Evolutionary conservation across 2,797 vertebrate genomes (phyloP).

Genomic region (Characodon lateralis): DNA sequence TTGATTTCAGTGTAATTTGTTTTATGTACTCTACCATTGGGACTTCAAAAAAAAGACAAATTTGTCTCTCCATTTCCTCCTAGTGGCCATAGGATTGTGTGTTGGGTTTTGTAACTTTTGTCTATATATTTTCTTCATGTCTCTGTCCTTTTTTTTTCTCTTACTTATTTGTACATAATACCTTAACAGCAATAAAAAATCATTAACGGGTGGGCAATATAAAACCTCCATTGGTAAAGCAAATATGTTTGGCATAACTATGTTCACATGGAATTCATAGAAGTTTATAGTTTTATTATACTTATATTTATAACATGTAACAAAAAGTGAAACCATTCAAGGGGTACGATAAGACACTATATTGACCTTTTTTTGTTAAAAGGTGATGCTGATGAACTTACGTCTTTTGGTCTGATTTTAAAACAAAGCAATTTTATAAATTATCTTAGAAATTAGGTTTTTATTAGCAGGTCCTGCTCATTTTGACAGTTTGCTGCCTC

Average conservation of each 20-base stretch:
- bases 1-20: neutral
- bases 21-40: neutral
- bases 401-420: neutral
- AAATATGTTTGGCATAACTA: no score
- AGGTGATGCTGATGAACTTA: neutral
- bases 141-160: no score
- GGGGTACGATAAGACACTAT: neutral
- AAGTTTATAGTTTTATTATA: neutral
- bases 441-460: neutral
- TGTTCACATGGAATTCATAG: neutral
- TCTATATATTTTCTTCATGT: no score
- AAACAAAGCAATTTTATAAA: neutral
- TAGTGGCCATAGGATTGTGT: no score
- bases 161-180: no score
- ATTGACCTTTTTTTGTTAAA: neutral
- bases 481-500: neutral
- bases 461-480: neutral
- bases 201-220: no score
- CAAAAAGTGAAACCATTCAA: neutral
- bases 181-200: no score
- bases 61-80: no score
- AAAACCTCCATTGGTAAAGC: no score
- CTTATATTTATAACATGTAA: no score
- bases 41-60: neutral
- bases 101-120: no score